Evolutionary conservation across 2,888 invertebrate species (phyloP).

Genomic region (Drosophila austrosaltans): DNA sequence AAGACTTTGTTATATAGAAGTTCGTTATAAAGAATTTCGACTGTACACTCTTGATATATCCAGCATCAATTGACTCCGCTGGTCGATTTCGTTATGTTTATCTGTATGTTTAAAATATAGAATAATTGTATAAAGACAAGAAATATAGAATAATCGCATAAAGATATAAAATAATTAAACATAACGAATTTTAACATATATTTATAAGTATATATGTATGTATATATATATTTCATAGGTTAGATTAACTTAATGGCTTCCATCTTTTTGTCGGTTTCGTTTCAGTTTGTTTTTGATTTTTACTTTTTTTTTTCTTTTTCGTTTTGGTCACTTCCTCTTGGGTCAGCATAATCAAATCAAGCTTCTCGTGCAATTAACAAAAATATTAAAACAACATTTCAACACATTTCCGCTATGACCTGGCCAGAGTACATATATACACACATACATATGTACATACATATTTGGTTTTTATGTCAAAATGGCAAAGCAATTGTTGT

Average conservation of each 20-base stretch:
- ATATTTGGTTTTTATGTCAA: background rate
- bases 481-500: background rate
- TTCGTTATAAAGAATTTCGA: no score
- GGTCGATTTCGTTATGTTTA: no score
- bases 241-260: background rate
- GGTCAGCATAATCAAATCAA: constrained; percentile 6
- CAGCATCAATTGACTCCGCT: no score
- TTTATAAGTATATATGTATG: no score
- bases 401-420: constrained; percentile 12
- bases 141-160: no score
- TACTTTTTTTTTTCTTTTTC: background rate
- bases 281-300: background rate
- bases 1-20: no score
- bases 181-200: no score
- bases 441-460: no score
- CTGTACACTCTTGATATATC: no score
- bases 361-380: constrained; percentile 12
- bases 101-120: no score
- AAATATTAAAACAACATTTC: constrained; percentile 12
- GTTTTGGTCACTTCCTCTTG: constrained; percentile 5
- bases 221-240: background rate
- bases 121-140: no score
- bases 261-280: background rate
- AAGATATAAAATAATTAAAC: no score
- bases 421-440: background rate